Percentiles rank a stretch among this genome's conserved stretches.
Evolutionary conservation across 2,113 vertebrate genomes (phyloP).

Genomic region (Marcusenius ussheri): DNA sequence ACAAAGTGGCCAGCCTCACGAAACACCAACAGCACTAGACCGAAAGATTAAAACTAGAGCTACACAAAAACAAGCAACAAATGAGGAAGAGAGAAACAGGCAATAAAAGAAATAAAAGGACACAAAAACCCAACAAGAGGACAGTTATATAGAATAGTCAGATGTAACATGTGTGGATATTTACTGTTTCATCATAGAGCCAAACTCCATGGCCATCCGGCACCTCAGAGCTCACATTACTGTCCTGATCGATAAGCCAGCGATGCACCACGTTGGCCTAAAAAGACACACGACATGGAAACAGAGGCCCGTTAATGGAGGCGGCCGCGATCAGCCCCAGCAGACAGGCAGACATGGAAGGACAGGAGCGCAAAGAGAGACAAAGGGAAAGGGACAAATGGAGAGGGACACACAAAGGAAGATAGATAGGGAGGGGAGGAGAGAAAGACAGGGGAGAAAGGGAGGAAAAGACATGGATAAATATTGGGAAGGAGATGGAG

Average conservation of each 20-base stretch:
- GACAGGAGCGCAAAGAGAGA: background rate
- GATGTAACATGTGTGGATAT: slow-evolving; percentile 70
- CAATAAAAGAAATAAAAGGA: slow-evolving; percentile 45
- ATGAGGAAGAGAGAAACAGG: slow-evolving; percentile 52
- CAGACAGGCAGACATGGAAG: slow-evolving; percentile 18
- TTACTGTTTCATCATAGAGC: slow-evolving; percentile 77
- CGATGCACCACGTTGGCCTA: slow-evolving; percentile 72
- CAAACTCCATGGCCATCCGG: slow-evolving; percentile 73
- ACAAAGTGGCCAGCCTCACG: slow-evolving; percentile 55
- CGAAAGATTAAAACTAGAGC: slow-evolving; percentile 50
- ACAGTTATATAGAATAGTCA: slow-evolving; percentile 42
- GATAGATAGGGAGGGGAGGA: slow-evolving; percentile 28
- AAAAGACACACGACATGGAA: slow-evolving; percentile 72
- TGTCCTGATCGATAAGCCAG: slow-evolving; percentile 77
- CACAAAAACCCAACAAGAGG: slow-evolving; percentile 32
- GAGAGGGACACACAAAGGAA: background rate
- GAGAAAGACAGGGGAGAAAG: slow-evolving; percentile 31
- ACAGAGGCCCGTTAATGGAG: slow-evolving; percentile 65
- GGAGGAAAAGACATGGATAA: slow-evolving; percentile 12
- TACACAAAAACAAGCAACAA: slow-evolving; percentile 47
- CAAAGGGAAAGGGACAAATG: slow-evolving; percentile 24
- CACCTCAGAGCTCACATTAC: slow-evolving; percentile 75
- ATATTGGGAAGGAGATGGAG: slow-evolving; percentile 37
- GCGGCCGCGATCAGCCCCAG: background rate
- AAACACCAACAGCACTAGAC: slow-evolving; percentile 60